phyloP scores from a whole-genome alignment of 2,797 vertebrate species.

The Anguilla pacifica region DNA sequence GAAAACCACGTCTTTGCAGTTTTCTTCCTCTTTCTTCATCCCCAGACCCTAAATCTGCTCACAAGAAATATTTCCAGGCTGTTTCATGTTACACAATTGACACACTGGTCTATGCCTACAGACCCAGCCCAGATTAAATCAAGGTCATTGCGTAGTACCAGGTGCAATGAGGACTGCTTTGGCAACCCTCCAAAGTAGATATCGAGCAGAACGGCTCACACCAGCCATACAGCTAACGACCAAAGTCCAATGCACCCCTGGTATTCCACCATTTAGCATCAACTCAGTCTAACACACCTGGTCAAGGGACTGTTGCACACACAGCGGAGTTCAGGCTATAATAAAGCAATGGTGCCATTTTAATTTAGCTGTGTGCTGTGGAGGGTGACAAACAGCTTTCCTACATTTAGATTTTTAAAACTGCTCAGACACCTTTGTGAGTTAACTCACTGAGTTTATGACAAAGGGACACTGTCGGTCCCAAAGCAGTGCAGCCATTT shows the following conservation, averaged over 20 bases:
- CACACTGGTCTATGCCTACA: conserved; percentile 14
- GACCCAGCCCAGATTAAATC: conserved; percentile 40
- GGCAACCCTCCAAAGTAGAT: conserved; percentile 31
- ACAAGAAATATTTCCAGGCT: conserved; percentile 21
- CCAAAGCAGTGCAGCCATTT: neutral
- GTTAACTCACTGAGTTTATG: neutral
- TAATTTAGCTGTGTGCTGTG: neutral
- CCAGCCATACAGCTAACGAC: neutral
- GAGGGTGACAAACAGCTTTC: neutral
- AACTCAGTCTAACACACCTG: neutral
- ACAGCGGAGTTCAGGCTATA: neutral
- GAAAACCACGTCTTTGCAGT: neutral
- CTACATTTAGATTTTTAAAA: neutral
- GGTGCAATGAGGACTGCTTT: conserved; percentile 25
- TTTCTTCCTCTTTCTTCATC: neutral
- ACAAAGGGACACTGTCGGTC: neutral
- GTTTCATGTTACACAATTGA: conserved; percentile 29
- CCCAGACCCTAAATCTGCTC: conserved; percentile 16
- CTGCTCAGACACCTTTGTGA: neutral
- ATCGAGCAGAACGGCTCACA: neutral
- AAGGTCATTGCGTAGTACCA: conserved; percentile 46
- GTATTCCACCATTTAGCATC: conserved; percentile 26
- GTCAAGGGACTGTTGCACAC: neutral
- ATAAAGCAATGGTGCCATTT: neutral
- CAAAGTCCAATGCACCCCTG: conserved; percentile 21